A percentile compares a stretch with the other conserved stretches of the same genome.
Conservation (phyloP, 2,113 vertebrate species). For the Channa maculata region DNA sequence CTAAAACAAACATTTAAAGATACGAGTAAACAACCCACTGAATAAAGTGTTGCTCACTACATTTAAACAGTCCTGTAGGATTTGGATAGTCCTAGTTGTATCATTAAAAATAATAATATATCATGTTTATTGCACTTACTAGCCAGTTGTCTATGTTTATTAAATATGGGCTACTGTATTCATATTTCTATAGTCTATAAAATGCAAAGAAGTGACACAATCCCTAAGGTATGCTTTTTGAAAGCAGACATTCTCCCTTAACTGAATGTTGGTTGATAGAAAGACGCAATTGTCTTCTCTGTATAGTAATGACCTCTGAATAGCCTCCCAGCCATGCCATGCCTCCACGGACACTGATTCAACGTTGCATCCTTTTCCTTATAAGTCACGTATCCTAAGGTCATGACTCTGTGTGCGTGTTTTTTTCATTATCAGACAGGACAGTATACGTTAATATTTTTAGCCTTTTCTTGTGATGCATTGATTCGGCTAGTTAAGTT, state of each 20-base stretch:
- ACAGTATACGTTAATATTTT: no score
- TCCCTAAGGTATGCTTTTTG: conserved; percentile 19
- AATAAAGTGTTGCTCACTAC: no score
- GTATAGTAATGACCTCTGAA: conserved; percentile 73
- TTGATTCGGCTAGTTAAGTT: no score
- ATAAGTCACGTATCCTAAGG: conserved; percentile 33
- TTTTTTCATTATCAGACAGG: not conserved
- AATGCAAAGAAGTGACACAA: conserved; percentile 28
- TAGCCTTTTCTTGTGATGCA: no score
- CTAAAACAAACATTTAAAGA: not conserved
- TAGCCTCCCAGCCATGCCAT: conserved; percentile 63
- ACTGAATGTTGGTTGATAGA: conserved; percentile 73
- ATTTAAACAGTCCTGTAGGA: not conserved
- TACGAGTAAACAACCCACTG: no score
- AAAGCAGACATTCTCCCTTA: conserved; percentile 21
- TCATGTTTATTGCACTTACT: not conserved
- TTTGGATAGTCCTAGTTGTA: not conserved
- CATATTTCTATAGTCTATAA: not conserved
- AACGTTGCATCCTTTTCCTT: conserved; percentile 21
- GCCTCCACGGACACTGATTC: conserved; percentile 38
- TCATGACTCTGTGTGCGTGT: not conserved
- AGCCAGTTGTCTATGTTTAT: not conserved
- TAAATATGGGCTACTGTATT: no score
- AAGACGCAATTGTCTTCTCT: conserved; percentile 59
- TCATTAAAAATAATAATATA: not conserved